Percentiles rank a stretch among this genome's conserved stretches.
Evolutionary conservation across 1,140 invertebrate genomes (phyloP).

Genomic region (Aphidius gifuensis): DNA sequence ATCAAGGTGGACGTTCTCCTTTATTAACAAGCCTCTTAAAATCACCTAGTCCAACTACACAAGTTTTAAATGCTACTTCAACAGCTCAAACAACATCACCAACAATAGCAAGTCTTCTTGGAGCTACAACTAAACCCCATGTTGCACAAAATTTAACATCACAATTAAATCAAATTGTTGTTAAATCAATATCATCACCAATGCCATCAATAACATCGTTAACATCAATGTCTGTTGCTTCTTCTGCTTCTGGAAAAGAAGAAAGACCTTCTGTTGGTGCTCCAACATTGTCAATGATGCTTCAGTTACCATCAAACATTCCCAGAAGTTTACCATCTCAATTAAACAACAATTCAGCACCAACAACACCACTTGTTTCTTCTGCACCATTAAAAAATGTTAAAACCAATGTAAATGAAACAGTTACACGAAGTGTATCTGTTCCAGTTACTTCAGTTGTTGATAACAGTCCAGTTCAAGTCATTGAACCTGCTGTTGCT

Average conservation of each 20-base stretch:
- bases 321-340: constrained; percentile 36
- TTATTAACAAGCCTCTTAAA: constrained; percentile 79
- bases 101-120: constrained; percentile 59
- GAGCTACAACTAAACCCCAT: constrained; percentile 52
- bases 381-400: constrained; percentile 9
- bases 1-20: constrained; percentile 60
- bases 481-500: constrained; percentile 50
- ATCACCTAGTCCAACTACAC: constrained; percentile 59
- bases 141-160: constrained; percentile 36
- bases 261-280: constrained; percentile 62
- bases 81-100: constrained; percentile 51
- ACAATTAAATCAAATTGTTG: constrained; percentile 51
- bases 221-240: constrained; percentile 39
- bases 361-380: constrained; percentile 8
- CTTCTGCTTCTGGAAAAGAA: too few relatives aligned
- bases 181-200: constrained; percentile 36
- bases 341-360: constrained; percentile 27
- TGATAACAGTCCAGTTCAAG: constrained; percentile 45
- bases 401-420: constrained; percentile 4
- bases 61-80: constrained; percentile 49
- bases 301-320: constrained; percentile 55
- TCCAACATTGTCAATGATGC: constrained; percentile 64
- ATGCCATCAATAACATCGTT: constrained; percentile 46
- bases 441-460: constrained; percentile 35
- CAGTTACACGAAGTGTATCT: not conserved